Base-by-base conservation (phyloP, 2,888 invertebrate species). In the Pristionchus arcanus region DNA sequence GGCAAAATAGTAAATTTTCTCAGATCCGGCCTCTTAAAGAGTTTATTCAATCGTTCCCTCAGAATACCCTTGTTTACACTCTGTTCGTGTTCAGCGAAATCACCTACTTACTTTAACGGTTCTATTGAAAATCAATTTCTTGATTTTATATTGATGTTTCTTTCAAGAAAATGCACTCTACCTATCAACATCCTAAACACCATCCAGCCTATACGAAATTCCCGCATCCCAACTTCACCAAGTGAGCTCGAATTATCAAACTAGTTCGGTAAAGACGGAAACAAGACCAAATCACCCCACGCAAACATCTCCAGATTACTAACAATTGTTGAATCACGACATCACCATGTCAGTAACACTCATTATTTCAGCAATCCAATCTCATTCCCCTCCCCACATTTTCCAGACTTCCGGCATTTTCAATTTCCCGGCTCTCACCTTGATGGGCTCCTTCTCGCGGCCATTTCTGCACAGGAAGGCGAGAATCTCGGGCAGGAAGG, bases 401-500 rank as follows among this genome's bases (percentile, higher is more conserved):
- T 21, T 53, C 55, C 55, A 7, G n/a, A 1, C 34, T 25, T 11
- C 34, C 71, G 28, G 11, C 15, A 28, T 68, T 71, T 31, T 71
- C 34, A 15, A 71, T 7, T 4, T 34, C 37, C 74, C 37, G 21
- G 25, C 25, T 42, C 66, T 71, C 83, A 94, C 94, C 90, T 93
- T 91, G 63, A 95, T 94, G 3, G 94, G 94, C 90, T 94, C 94
- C 31, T 90, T 91, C 59, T 94, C 98, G 95, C 97, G 97, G 31
- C 97, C 96, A 96, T 98, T 97, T 19, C 96, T 96, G 90, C 97
- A 97, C 66, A 98, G 96, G 92, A 97, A 97, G 91, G 97, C 97
- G 92, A 98, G 96, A 88, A 98, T 97, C 87, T 97, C 97, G 91
- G 98, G 97, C 95, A 97, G 95, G 95, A 97, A 96, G 95, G 97